A percentile compares a stretch with the other conserved stretches of the same genome.
These are phyloP conservation scores for Meandrusa payeni DNA, from an alignment of 2,888 invertebrate genomes.

Conservation along the genomic window DNA sequence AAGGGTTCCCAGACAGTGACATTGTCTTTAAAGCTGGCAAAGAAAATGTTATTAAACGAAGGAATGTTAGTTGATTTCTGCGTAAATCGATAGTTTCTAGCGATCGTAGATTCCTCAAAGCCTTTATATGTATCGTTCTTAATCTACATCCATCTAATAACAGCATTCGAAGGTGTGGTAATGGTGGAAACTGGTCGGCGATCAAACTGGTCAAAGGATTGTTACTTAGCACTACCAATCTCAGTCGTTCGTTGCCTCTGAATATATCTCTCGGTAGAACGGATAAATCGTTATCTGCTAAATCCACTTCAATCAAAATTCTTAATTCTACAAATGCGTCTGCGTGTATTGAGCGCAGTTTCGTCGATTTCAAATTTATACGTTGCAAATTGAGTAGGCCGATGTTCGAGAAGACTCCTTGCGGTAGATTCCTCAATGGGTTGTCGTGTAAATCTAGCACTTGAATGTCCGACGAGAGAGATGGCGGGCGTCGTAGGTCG, in stretches of 20 bases:
- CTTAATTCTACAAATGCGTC: constrained; percentile 93
- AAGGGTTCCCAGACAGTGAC: constrained; percentile 91
- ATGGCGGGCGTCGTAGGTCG: constrained; percentile 89
- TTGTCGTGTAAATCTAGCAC: constrained; percentile 91
- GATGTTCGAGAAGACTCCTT: constrained; percentile 88
- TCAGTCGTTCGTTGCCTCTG: constrained; percentile 90
- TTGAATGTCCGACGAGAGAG: constrained; percentile 80
- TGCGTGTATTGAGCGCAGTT: constrained; percentile 87
- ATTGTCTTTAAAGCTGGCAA: constrained; percentile 90
- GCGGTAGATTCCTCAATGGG: constrained; percentile 86
- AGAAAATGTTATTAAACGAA: constrained; percentile 82
- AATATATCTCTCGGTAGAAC: constrained; percentile 90
- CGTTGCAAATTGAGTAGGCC: constrained; percentile 92
- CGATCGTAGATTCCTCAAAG: constrained; percentile 87
- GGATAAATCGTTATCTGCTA: constrained; percentile 90
- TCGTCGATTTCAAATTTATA: constrained; percentile 88
- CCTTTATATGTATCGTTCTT: constrained; percentile 86
- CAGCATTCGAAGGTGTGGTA: constrained; percentile 90
- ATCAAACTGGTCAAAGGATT: constrained; percentile 89
- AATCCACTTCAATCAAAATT: constrained; percentile 92
- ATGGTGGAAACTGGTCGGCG: constrained; percentile 89
- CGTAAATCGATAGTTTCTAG: constrained; percentile 90
- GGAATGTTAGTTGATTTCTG: constrained; percentile 87
- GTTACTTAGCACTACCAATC: constrained; percentile 88
- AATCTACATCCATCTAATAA: constrained; percentile 91